Evolutionary conservation across 2,797 vertebrate genomes (phyloP), one percentile per base, ranked within the genome.

Genomic region (Rousettus madagascariensis): DNA sequence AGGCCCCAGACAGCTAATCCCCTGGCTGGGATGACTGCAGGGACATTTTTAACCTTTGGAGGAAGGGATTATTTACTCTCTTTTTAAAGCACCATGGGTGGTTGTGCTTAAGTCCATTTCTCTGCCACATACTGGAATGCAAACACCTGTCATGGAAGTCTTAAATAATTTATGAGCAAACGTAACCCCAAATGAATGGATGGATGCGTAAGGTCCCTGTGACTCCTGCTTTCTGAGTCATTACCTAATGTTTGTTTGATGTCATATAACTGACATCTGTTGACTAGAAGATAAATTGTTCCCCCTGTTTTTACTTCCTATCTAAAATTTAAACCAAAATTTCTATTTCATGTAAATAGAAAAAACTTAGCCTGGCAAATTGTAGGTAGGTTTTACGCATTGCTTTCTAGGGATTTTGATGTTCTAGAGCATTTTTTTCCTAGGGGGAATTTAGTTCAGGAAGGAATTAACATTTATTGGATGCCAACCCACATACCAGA

Each of bases 1-100:
- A 74, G 46, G 90, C 51, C 75, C 83, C 78, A 63, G 61, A 90
- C 68, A 79, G 65, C 79, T 96, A 95, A 96, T 97, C 95, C 75
- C 74, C 83, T 61, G 53, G n/a, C 61, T 7, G 46, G 49, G 89
- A 94, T 96, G 86, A 91, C 1, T 0, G 72, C 82, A 92, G 92
- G 80, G 74, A 90, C 89, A 85, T 96, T 94, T 97, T 97, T 97
- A 96, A 95, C 93, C 86, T 80, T 93, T 75, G 82, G 55, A 94
- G 78, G 84, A 95, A 93, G 80, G 90, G 82, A 97, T 96, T 94
- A 96, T 88, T 92, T 38, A 49, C 59, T 87, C 12, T 53, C 80
- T 97, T 97, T 97, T 96, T 94, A 95, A 95, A 95, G 92, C 85
- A 59, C 55, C n/a, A 30, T 13, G 33, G 75, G 95, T 86, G 85